A percentile compares a stretch with the other conserved stretches of the same genome.
phyloP scores from a whole-genome alignment of 2,888 invertebrate genomes.

The Idaea straminata region DNA sequence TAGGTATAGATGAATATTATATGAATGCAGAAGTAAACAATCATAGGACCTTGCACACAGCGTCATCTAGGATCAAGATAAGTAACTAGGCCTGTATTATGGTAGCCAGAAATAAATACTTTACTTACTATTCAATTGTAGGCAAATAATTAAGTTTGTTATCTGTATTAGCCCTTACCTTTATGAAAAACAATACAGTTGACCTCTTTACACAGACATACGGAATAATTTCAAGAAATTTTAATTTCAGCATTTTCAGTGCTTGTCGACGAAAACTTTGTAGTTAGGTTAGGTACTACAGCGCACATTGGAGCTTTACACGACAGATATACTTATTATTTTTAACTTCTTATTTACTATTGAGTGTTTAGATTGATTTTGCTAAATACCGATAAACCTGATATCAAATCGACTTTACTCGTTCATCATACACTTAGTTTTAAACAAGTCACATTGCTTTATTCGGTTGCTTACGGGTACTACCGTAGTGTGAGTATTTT shows the following conservation, averaged over 20 bases:
- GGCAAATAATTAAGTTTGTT: neutral
- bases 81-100: no score
- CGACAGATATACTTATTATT: neutral
- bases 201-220: conserved; percentile 17
- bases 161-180: neutral
- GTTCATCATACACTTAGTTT: no score
- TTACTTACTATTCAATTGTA: neutral
- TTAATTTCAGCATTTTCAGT: conserved; percentile 17
- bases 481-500: no score
- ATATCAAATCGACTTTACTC: neutral
- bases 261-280: conserved; percentile 1
- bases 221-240: conserved; percentile 27
- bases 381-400: neutral
- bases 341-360: neutral
- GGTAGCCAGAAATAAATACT: no score
- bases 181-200: neutral
- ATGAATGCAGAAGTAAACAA: no score
- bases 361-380: neutral
- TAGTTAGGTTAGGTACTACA: neutral
- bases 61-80: no score
- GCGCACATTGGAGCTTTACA: neutral
- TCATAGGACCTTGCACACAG: no score
- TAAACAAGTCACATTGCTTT: no score
- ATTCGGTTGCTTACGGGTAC: no score
- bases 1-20: no score